These are phyloP conservation scores for Nannoperca australis DNA, from an alignment of 2,797 vertebrate genomes.

Conservation along the genomic window DNA sequence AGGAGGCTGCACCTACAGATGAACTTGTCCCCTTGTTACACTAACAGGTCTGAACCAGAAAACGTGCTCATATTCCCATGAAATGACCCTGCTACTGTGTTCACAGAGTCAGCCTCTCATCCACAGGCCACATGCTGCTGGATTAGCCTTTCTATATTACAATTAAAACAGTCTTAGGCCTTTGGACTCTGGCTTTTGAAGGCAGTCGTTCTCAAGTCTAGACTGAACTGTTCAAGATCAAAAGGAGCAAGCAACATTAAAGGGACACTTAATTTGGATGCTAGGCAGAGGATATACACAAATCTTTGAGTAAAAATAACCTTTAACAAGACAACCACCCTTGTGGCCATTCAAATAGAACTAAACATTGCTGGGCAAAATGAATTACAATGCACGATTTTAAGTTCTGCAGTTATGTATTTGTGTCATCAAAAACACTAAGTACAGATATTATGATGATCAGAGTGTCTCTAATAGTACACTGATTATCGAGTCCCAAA, in stretches of 20 bases:
- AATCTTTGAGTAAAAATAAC: neutral
- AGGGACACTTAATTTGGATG: slow-evolving; percentile 14
- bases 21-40: slow-evolving; percentile 21
- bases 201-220: slow-evolving; percentile 20
- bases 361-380: neutral
- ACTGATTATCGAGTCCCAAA: slow-evolving; percentile 56
- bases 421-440: slow-evolving; percentile 17
- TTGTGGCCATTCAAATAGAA: slow-evolving; percentile 9
- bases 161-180: slow-evolving; percentile 52
- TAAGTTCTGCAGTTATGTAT: slow-evolving; percentile 10
- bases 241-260: slow-evolving; percentile 22
- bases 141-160: slow-evolving; percentile 32
- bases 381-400: neutral
- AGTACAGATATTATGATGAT: slow-evolving; percentile 43
- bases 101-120: slow-evolving; percentile 28
- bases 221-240: slow-evolving; percentile 38
- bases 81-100: slow-evolving; percentile 24
- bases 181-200: slow-evolving; percentile 45
- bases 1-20: slow-evolving; percentile 31
- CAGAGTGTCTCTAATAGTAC: slow-evolving; percentile 45
- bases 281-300: slow-evolving; percentile 1
- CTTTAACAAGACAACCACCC: slow-evolving; percentile 6
- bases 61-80: slow-evolving; percentile 13
- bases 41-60: slow-evolving; percentile 26
- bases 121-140: slow-evolving; percentile 24